Evolutionary conservation across 2,113 vertebrate species (phyloP), one percentile per base, ranked within the genome.

Genomic region (Sardina pilchardus): DNA sequence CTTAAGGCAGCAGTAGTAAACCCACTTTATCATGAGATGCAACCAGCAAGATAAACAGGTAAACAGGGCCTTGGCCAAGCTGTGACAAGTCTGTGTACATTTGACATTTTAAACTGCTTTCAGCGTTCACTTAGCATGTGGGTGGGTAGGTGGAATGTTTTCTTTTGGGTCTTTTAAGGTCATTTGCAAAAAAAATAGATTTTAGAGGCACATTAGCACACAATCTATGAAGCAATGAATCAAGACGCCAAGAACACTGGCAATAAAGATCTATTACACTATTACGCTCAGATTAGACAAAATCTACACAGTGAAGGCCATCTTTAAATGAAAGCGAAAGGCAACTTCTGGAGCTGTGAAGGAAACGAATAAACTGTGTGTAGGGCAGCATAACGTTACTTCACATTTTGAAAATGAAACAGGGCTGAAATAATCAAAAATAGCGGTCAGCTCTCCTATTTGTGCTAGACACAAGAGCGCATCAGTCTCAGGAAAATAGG

Each of bases 401-500:
- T 34, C 63, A 71, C 63, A 26, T 26, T 59, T 21, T 5, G 24
- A 59, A 59, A 59, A 59, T 42, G 39, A 59, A 59, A 59, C 21
- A 26, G 4, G 24, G 24, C 59, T 67, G 10, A 67, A 67, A 67
- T 26, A n/a, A 67, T 67, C 24, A 26, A 71, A 71, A 26, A 71
- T 26, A 71, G 26, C 26, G 1, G 24, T 34, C 26, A 0, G 9
- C 9, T 10, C 26, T 14, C 63, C 26, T 34, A 12, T 71, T 71
- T 71, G 59, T 34, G n/a, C 59, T 12, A 30, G 63, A 67, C 63
- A 34, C 30, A 34, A 30, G 63, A 34, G 63, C 12, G 30, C 10
- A 34, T 71, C 63, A 71, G 63, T 71, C 63, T 34, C 63, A 71
- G 63, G n/a, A 71, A 71, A 71, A 71, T 71, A 8, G 63, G 63